phyloP scores from a whole-genome alignment of 1,140 invertebrate genomes.

The Drosophila mauritiana region DNA sequence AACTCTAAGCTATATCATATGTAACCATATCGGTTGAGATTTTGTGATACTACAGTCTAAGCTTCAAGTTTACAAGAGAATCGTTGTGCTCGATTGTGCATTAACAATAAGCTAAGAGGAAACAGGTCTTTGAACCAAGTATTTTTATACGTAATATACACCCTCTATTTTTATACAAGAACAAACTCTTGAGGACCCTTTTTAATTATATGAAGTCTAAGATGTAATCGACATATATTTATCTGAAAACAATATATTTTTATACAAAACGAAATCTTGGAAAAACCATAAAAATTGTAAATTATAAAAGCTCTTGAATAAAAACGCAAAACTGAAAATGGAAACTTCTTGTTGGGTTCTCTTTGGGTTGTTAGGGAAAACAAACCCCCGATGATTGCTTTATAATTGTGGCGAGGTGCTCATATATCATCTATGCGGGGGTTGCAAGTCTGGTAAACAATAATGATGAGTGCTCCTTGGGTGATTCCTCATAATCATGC shows the following conservation, averaged over 20 bases:
- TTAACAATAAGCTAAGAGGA: constrained; percentile 33
- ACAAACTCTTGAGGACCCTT: neutral
- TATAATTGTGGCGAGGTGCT: constrained; percentile 67
- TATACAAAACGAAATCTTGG: constrained; percentile 29
- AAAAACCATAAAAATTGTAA: constrained; percentile 60
- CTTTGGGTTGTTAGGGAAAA: constrained; percentile 40
- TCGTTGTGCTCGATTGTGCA: constrained; percentile 58
- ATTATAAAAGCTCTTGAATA: constrained; percentile 30
- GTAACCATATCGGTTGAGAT: constrained; percentile 71
- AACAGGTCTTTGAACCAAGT: constrained; percentile 42
- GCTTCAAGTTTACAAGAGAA: constrained; percentile 75
- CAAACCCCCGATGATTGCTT: constrained; percentile 60
- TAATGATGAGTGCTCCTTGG: constrained; percentile 47
- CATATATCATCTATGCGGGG: constrained; percentile 43
- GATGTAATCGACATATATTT: constrained; percentile 1
- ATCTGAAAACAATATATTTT: constrained; percentile 41
- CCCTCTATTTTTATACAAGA: constrained; percentile 53
- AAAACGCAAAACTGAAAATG: constrained; percentile 36
- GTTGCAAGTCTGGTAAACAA: constrained; percentile 56
- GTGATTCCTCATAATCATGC: constrained; percentile 51
- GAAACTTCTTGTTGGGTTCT: neutral
- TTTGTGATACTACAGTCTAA: constrained; percentile 76
- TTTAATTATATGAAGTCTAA: neutral
- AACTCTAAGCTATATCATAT: constrained; percentile 37
- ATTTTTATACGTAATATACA: constrained; percentile 75